phyloP scores from a whole-genome alignment of 2,888 invertebrate genomes.

The Diarsia mendica region DNA sequence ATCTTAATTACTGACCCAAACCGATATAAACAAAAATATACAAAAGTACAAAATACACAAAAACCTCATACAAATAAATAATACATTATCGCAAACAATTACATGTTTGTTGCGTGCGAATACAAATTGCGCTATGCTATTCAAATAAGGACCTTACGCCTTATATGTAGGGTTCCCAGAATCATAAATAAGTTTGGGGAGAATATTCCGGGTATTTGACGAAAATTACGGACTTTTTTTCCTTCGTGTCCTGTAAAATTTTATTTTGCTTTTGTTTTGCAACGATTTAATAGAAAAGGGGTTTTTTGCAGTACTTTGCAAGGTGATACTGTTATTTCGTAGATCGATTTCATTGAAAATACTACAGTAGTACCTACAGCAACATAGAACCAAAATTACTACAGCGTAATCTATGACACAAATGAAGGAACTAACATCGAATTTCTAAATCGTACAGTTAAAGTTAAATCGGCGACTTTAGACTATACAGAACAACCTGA shows the following conservation, averaged over 20 bases:
- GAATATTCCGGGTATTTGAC: neutral
- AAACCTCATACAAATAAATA: constrained; percentile 63
- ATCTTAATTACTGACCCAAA: constrained; percentile 40
- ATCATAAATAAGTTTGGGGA: neutral
- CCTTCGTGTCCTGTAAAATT: neutral
- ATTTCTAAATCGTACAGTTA: no score
- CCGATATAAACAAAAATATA: constrained; percentile 40
- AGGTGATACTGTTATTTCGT: neutral
- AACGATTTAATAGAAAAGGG: neutral
- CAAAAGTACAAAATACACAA: constrained; percentile 20
- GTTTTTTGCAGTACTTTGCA: no score
- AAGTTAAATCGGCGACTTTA: no score
- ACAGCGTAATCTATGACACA: no score
- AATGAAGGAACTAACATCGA: no score
- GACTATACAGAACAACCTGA: no score
- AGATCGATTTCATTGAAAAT: neutral
- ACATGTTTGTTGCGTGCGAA: constrained; percentile 65
- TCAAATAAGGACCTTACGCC: constrained; percentile 61
- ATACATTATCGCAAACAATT: constrained; percentile 67
- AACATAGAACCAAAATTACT: no score
- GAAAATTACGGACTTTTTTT: neutral
- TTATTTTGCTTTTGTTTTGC: neutral
- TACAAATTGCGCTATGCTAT: constrained; percentile 68
- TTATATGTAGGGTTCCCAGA: neutral
- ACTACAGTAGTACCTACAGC: no score